These are phyloP conservation scores for Pygoscelis adeliae DNA, from an alignment of 2,113 vertebrate species.

Conservation along the genomic window DNA sequence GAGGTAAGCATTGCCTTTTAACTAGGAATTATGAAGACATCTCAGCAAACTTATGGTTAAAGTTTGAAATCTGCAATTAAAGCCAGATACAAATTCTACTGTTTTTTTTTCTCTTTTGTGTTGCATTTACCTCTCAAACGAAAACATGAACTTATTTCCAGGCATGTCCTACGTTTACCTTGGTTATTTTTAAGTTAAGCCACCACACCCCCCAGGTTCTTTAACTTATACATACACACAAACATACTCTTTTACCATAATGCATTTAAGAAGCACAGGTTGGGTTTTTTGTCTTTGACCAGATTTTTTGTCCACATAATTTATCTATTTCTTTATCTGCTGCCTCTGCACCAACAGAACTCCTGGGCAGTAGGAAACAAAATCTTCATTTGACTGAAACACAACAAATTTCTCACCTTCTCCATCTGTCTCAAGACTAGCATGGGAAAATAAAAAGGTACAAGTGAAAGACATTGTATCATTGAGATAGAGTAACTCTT, in stretches of 20 bases:
- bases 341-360: not conserved
- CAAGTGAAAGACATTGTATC: not conserved
- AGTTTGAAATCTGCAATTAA: not conserved
- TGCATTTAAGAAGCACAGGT: not conserved
- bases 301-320: not conserved
- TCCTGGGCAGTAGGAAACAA: not conserved
- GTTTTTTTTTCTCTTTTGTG: not conserved
- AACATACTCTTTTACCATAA: not conserved
- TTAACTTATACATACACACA: not conserved
- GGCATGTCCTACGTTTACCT: not conserved
- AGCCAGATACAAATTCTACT: not conserved
- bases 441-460: not conserved
- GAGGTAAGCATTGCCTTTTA: not conserved
- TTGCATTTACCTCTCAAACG: not conserved
- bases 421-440: not conserved
- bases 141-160: not conserved
- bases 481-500: not conserved
- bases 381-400: not conserved
- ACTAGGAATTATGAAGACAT: not conserved
- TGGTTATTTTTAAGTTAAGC: not conserved
- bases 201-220: not conserved
- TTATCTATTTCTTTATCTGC: not conserved
- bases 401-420: not conserved
- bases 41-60: not conserved
- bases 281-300: not conserved